Evolutionary conservation across 2,797 vertebrate species (phyloP).

Genomic region (Natrix natrix): DNA sequence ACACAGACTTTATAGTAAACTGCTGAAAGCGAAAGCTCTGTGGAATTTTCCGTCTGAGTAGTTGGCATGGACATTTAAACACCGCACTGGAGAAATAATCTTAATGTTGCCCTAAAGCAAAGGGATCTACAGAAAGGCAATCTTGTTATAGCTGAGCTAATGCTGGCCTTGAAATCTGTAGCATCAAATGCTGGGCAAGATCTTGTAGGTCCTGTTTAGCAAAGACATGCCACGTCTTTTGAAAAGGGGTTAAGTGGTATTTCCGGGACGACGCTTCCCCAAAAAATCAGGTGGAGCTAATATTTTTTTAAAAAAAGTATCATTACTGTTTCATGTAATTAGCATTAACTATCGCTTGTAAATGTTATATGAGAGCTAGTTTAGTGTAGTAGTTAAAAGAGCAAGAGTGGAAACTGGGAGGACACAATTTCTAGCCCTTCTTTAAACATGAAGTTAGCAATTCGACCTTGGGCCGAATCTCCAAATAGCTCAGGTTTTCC

Average conservation of each 20-base stretch:
- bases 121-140: neutral
- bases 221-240: neutral
- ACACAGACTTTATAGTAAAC: neutral
- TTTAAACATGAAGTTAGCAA: neutral
- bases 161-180: no score
- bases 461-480: neutral
- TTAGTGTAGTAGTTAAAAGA: neutral
- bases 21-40: neutral
- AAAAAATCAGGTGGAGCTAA: neutral
- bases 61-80: neutral
- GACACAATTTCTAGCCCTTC: neutral
- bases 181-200: neutral
- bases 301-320: neutral
- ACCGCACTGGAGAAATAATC: neutral
- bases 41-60: neutral
- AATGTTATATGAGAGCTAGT: neutral
- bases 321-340: neutral
- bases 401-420: neutral
- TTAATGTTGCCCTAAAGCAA: neutral
- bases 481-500: no score
- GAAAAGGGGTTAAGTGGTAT: neutral
- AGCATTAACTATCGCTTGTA: neutral
- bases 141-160: neutral
- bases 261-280: neutral
- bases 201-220: neutral